A percentile compares a stretch with the other conserved stretches of the same genome.
These are phyloP conservation scores for Microtus pennsylvanicus DNA, from an alignment of 2,113 vertebrate species.

Conservation along the genomic window DNA sequence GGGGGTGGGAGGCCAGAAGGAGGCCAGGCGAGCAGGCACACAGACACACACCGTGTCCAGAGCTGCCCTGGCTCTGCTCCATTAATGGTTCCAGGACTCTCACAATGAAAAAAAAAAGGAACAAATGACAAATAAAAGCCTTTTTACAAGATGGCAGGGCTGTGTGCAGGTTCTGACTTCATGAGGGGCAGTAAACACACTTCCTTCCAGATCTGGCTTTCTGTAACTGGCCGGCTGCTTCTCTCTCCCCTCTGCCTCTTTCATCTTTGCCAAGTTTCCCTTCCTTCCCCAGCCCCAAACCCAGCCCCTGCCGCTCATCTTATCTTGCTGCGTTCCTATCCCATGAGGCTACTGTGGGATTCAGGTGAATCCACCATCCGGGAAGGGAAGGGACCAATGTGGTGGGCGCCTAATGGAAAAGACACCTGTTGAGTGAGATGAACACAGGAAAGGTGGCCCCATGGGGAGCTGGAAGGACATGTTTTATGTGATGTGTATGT, in stretches of 20 bases:
- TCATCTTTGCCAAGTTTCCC: not conserved
- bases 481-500: not conserved
- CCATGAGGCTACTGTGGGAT: not conserved
- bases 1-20: constrained; percentile 26
- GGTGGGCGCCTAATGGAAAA: not conserved
- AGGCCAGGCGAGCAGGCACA: constrained; percentile 12
- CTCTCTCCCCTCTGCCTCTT: not conserved
- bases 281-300: not conserved
- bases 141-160: constrained; percentile 87
- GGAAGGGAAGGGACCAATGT: no score
- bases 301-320: not conserved
- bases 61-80: constrained; percentile 78
- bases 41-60: constrained; percentile 44
- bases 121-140: constrained; percentile 85
- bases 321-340: not conserved
- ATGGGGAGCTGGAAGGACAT: no score
- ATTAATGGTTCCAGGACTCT: constrained; percentile 87
- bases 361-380: not conserved
- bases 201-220: constrained; percentile 66
- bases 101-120: constrained; percentile 75
- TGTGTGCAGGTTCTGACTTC: constrained; percentile 72
- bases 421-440: not conserved
- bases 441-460: not conserved
- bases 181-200: constrained; percentile 70
- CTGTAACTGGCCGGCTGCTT: not conserved